A percentile compares a stretch with the other conserved stretches of the same genome.
These are phyloP conservation scores for Perognathus longimembris DNA, from an alignment of 2,113 vertebrate genomes.

Conservation along the genomic window DNA sequence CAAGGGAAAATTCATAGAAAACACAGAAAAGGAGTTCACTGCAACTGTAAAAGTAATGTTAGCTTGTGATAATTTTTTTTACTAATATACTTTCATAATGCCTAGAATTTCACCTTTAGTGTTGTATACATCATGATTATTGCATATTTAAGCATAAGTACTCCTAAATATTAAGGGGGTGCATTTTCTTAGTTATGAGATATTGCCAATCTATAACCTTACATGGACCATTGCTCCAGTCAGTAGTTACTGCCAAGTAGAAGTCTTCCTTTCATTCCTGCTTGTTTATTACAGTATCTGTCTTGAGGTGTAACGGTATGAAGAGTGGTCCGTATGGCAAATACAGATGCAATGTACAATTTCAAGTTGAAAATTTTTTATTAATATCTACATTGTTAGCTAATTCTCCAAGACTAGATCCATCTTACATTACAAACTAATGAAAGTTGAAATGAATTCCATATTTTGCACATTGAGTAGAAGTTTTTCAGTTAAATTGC, in stretches of 20 bases:
- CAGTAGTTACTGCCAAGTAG: background rate
- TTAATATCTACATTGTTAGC: background rate
- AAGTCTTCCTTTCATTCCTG: background rate
- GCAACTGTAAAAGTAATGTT: slow-evolving; percentile 54
- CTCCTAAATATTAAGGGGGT: background rate
- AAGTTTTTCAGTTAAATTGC: background rate
- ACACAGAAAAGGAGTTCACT: slow-evolving; percentile 3
- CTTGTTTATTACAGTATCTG: background rate
- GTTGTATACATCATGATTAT: background rate
- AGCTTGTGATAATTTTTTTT: slow-evolving; percentile 26
- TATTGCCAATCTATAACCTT: background rate
- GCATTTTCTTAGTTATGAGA: background rate
- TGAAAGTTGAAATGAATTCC: slow-evolving; percentile 35
- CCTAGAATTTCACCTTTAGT: background rate
- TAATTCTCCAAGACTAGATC: background rate
- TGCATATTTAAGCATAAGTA: background rate
- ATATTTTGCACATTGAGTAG: background rate
- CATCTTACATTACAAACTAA: background rate
- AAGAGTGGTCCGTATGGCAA: background rate
- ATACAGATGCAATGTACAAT: background rate
- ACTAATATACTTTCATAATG: background rate
- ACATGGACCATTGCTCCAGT: background rate
- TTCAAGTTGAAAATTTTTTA: background rate
- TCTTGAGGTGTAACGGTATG: background rate
- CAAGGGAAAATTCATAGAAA: slow-evolving; percentile 58